phyloP scores from a whole-genome alignment of 2,888 invertebrate species.

The Odontomyia ornata region DNA sequence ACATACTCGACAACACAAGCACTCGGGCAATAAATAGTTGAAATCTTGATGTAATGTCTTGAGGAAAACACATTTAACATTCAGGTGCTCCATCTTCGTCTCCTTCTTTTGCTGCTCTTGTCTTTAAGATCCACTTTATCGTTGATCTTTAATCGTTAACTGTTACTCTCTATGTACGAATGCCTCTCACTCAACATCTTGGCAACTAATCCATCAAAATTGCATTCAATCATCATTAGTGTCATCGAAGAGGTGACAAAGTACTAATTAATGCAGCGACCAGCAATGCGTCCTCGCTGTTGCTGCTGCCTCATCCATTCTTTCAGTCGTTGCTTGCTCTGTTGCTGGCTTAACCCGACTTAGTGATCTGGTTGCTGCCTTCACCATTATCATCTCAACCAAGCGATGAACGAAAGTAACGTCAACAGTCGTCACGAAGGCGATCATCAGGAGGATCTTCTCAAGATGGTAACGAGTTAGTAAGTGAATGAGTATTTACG shows the following conservation, averaged over 20 bases:
- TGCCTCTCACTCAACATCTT: not conserved
- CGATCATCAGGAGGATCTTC: too few relatives aligned
- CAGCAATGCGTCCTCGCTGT: not conserved
- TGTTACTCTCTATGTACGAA: too few relatives aligned
- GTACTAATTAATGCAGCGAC: constrained; percentile 30
- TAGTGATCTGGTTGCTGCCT: too few relatives aligned
- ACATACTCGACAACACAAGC: too few relatives aligned
- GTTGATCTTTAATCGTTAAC: constrained; percentile 19
- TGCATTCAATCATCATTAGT: constrained; percentile 28
- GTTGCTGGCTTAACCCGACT: not conserved
- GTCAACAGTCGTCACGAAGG: too few relatives aligned
- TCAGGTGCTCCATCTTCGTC: not conserved
- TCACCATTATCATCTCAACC: too few relatives aligned
- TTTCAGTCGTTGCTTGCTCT: not conserved
- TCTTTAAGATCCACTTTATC: not conserved
- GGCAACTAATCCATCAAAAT: constrained; percentile 36
- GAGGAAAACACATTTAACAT: not conserved
- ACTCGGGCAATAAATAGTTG: not conserved
- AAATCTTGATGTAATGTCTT: not conserved
- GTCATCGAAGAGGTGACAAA: constrained; percentile 35
- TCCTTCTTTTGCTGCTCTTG: too few relatives aligned
- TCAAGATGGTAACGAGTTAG: not conserved
- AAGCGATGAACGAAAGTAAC: too few relatives aligned
- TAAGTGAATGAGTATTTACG: not conserved
- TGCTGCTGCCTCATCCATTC: not conserved